Percentiles rank a stretch among this genome's conserved stretches.
Conservation (phyloP, 1,140 invertebrate genomes). For the Drosophila pruinosa region DNA sequence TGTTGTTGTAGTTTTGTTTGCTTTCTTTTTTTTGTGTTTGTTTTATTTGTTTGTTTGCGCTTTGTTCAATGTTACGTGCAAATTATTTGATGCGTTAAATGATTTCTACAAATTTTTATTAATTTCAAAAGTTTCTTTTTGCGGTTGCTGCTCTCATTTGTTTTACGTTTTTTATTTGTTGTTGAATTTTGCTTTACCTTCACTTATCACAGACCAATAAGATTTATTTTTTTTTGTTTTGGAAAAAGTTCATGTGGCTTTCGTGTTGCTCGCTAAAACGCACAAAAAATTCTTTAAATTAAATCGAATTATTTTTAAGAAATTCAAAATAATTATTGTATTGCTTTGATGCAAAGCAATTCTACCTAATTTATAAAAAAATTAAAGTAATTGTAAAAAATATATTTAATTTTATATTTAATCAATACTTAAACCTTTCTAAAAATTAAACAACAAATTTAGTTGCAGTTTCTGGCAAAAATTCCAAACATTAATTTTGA, state of each 20-base stretch:
- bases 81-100: slow-evolving; percentile 75
- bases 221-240: slow-evolving; percentile 41
- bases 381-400: too few species aligned
- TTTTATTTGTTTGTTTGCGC: slow-evolving; percentile 8
- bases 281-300: slow-evolving; percentile 1
- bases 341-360: too few species aligned
- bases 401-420: too few species aligned
- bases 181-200: slow-evolving; percentile 66
- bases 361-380: too few species aligned
- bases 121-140: slow-evolving; percentile 68
- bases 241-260: slow-evolving; percentile 59
- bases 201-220: slow-evolving; percentile 82
- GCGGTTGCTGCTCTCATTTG: slow-evolving; percentile 55
- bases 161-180: slow-evolving; percentile 44
- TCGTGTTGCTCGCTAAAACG: slow-evolving; percentile 27
- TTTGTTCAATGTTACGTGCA: slow-evolving; percentile 46
- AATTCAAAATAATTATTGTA: too few species aligned
- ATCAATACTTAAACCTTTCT: too few species aligned
- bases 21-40: slow-evolving; percentile 13
- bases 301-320: not conserved
- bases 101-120: slow-evolving; percentile 72
- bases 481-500: too few species aligned
- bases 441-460: too few species aligned
- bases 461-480: too few species aligned
- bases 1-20: slow-evolving; percentile 31